These are phyloP conservation scores for Nylanderia fulva DNA, from an alignment of 1,140 invertebrate species.

Conservation along the genomic window DNA sequence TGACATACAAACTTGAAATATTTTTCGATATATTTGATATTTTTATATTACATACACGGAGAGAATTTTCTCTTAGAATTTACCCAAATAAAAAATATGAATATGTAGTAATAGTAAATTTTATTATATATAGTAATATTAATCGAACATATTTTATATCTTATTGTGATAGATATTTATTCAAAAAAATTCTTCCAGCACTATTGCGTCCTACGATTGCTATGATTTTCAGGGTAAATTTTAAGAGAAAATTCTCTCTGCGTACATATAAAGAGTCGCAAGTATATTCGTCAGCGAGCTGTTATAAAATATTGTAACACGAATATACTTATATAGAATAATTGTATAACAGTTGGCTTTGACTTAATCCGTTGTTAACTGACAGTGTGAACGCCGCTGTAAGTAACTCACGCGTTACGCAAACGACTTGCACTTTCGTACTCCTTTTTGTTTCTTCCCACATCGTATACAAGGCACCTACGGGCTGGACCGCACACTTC, in stretches of 20 bases:
- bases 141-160: no score
- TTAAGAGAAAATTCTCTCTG: no score
- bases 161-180: no score
- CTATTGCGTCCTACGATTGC: no score
- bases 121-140: no score
- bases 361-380: slow-evolving; percentile 45
- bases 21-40: neutral
- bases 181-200: no score
- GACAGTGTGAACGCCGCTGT: slow-evolving; percentile 65
- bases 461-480: slow-evolving; percentile 73
- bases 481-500: slow-evolving; percentile 70
- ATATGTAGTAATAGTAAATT: no score
- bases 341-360: neutral
- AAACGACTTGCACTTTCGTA: slow-evolving; percentile 80
- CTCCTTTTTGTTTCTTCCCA: slow-evolving; percentile 76
- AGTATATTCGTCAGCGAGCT: neutral
- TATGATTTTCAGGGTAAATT: no score
- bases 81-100: no score
- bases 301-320: neutral
- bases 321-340: neutral
- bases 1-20: neutral
- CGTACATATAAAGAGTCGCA: neutral
- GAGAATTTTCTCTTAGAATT: no score
- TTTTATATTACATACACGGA: neutral
- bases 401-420: slow-evolving; percentile 76